Base-by-base conservation (phyloP, 2,113 vertebrate genomes). In the Cryptotis parvus region DNA sequence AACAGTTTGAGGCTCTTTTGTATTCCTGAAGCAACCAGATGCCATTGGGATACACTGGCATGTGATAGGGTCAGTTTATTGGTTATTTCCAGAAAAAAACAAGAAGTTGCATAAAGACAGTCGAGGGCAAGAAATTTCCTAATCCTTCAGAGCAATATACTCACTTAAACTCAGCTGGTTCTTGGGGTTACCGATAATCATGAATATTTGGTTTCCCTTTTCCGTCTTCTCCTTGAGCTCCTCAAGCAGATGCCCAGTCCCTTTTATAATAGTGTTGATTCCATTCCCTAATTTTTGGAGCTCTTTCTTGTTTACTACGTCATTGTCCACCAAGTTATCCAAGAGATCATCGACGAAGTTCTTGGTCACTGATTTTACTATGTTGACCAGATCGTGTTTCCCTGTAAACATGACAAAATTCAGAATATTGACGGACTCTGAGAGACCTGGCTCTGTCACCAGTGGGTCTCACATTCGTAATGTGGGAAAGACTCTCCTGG, bases 261-360 rank as follows among this genome's bases (percentile, higher is more conserved):
- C 74, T 1, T 68, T 83, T 41, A 82, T 0, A 0, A 88, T 26
- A 14, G 4, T 0, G 0, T 22, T 24, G 0, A 77, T 4, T 16
- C 39, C 20, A 43, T 43, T 1, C 12, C 27, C 58, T 8, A 88
- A 3, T 88, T 1, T 90, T 12, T 2, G 4, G n/a, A 90, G 63
- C 0, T 79, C n/a, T 9, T 74, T 3, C 1, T 4, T 31, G n/a
- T 70, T 84, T 49, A 95, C 27, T 26, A 86, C 72, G 2, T 83
- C 37, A 2, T 82, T 90, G 26, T 74, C 58, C 9, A 29, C 27
- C 31, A 93, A 85, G 52, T 88, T 76, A 43, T 90, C 75, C 58
- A 91, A 49, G 43, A 92, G 4, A 1, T 20, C 33, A 7, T 66
- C 72, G 1, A 89, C 0, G 24, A 61, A 0, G 0, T 75, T 82